Base-by-base conservation (phyloP, 2,888 invertebrate species). In the Congeria kusceri region DNA sequence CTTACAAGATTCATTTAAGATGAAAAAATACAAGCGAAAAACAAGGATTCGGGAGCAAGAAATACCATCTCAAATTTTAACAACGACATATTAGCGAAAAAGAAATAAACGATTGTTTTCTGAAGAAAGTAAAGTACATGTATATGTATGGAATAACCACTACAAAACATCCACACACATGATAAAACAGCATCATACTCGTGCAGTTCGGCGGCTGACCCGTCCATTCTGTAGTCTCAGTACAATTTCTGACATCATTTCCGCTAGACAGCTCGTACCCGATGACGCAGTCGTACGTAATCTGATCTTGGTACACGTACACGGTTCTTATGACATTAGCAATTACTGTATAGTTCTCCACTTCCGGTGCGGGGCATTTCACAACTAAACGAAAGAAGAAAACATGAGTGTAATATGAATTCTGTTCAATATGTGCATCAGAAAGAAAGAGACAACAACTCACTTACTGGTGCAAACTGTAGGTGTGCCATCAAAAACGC, bases 261-360 rank as follows among this genome's bases (percentile, higher is more conserved):
- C 80, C 80, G 56, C 70, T 74, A 1, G 80, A 77, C 13, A 58
- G 28, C 25, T 81, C 77, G 49, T 77, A 81, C 15, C 80, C 80
- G 4, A 67, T 28, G 20, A 53, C 32, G 32, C 80, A 81, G 4
- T 73, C 61, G 67, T 74, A 81, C 20, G 66, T 74, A 2, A 81
- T 61, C 11, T 13, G 23, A 28, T 81, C 73, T 11, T 47, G 67
- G 64, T 82, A 82, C 3, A 82, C 82, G 46, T 78, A 78, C 5
- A 44, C n/a, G 15, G 32, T 28, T 29, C 68, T 53, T 9, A 59
- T 20, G 3, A 70, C 56, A 39, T 11, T 28, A 23, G 39, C 15
- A 25, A 32, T 20, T 9, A 57, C 44, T 4, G 77, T 59, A 20
- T 46, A 59, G 4, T 11, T 32, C 5, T 77, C 77, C 20, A 62